Evolutionary conservation across 2,888 invertebrate genomes (phyloP), one percentile per base, ranked within the genome.

Genomic region (Scaptomyza flava): DNA sequence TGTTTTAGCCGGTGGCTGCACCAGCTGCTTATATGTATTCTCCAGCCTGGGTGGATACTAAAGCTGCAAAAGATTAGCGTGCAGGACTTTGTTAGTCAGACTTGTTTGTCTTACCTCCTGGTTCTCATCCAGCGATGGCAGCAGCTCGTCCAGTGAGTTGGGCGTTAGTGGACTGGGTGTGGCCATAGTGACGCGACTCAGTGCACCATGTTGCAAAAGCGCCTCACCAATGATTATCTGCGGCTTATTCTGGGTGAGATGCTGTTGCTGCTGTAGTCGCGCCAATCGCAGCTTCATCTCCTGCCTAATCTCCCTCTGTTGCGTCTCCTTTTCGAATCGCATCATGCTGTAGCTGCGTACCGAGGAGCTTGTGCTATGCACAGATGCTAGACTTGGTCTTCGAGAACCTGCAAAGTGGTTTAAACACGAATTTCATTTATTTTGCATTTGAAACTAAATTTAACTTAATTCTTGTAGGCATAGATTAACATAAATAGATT

Each of bases 321-420:
- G 96, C 63, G 96, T 92, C 89, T 97, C 97, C 80, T 95, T 94
- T 91, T 97, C 97, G 92, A 96, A 96, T 72, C 96, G 93, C 91
- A 95, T 94, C 80, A 96, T 94, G 90, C 96, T 96, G 92, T 96
- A 96, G 92, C 96, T 96, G 90, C 96, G 94, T 73, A 96, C 94
- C 53, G 96, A 97, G 69, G 96, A 96, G 82, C 95, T 95, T 91
- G 95, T 95, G 93, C 96, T 96, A 91, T 97, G 96, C 87, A 97
- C 94, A 74, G 96, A 97, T 79, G 95, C 96, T 93, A 96, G 93
- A 94, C 96, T 96, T 93, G 96, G 96, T 93, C 96, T 95, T 93
- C 96, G 94, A 91, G 96, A 96, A 94, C 96, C 96, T 96, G 92
- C n/a, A 75, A 41, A 79, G 6, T 17, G 7, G 1, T 43, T 20